These are phyloP conservation scores for Polydesmus complanatus DNA, from an alignment of 2,888 invertebrate genomes.

Conservation along the genomic window DNA sequence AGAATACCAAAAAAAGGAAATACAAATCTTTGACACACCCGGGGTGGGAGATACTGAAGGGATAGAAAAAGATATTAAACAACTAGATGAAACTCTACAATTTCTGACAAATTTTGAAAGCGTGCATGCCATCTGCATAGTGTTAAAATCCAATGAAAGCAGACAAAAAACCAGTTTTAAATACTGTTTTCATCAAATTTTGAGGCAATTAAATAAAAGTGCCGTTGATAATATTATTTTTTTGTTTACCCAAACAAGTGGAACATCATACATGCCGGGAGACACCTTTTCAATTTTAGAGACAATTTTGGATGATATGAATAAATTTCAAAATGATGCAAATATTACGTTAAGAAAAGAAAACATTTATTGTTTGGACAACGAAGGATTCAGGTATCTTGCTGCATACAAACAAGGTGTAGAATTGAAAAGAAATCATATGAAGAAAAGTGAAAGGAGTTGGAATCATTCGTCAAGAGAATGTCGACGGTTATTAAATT, in stretches of 20 bases:
- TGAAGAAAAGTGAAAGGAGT: too few species aligned
- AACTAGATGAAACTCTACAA: slow-evolving; percentile 18
- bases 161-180: slow-evolving; percentile 19
- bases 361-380: slow-evolving; percentile 21
- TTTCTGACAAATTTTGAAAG: slow-evolving; percentile 1
- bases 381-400: slow-evolving; percentile 21
- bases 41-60: slow-evolving; percentile 23
- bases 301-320: too few species aligned
- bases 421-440: too few species aligned
- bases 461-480: too few species aligned
- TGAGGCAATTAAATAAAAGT: slow-evolving; percentile 21
- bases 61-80: slow-evolving; percentile 20
- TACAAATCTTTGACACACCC: slow-evolving; percentile 23
- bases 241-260: slow-evolving; percentile 22
- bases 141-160: slow-evolving; percentile 21
- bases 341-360: neutral
- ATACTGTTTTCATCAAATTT: slow-evolving; percentile 23
- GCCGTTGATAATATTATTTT: slow-evolving; percentile 23
- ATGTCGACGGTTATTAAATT: too few species aligned
- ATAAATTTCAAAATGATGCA: too few species aligned
- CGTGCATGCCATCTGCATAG: slow-evolving; percentile 17
- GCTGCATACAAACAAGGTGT: slow-evolving; percentile 17
- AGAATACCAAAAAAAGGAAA: neutral
- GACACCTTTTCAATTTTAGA: too few species aligned
- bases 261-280: slow-evolving; percentile 16